Evolutionary conservation across 2,113 vertebrate species (phyloP).

Genomic region (Eonycteris spelaea): DNA sequence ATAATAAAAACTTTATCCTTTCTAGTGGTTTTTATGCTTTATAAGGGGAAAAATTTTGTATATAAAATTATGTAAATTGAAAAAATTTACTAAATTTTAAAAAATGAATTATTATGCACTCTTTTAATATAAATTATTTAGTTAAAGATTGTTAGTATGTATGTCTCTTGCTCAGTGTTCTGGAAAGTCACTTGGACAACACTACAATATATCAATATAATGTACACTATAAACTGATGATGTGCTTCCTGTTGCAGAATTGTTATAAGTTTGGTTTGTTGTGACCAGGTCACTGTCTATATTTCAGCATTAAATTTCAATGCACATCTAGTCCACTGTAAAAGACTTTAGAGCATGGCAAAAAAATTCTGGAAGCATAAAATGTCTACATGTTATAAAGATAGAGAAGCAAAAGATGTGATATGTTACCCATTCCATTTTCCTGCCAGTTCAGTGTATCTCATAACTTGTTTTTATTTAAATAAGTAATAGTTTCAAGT

Average conservation of each 20-base stretch:
- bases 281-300: background rate
- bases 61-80: background rate
- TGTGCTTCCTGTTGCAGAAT: background rate
- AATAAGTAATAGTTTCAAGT: background rate
- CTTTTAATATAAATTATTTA: background rate
- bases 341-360: background rate
- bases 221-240: background rate
- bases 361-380: background rate
- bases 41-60: background rate
- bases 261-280: background rate
- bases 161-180: background rate
- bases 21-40: background rate
- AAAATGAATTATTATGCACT: background rate
- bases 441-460: background rate
- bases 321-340: background rate
- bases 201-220: background rate
- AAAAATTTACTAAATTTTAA: background rate
- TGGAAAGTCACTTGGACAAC: background rate
- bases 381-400: background rate
- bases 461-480: background rate
- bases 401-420: background rate
- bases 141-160: background rate
- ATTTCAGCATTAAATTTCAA: background rate
- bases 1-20: background rate
- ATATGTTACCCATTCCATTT: background rate